A percentile compares a stretch with the other conserved stretches of the same genome.
Evolutionary conservation across 2,797 vertebrate genomes (phyloP).

Genomic region (Smutsia temminckii): DNA sequence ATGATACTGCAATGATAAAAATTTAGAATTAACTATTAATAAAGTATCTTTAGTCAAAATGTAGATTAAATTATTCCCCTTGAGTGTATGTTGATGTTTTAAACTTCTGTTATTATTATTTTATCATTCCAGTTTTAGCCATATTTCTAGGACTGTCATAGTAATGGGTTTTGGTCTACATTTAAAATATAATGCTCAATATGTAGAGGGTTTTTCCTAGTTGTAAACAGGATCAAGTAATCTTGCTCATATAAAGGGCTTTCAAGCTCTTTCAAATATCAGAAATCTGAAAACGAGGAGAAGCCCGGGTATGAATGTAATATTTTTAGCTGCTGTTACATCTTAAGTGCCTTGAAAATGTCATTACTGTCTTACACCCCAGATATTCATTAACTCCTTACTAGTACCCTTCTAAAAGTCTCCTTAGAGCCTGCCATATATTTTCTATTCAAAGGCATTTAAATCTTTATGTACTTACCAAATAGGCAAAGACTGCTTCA

Average conservation of each 20-base stretch:
- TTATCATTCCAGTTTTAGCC: neutral
- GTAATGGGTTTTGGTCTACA: neutral
- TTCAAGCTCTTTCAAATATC: slow-evolving; percentile 44
- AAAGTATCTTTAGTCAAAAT: neutral
- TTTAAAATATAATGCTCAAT: neutral
- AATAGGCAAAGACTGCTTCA: slow-evolving; percentile 56
- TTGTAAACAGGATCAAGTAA: slow-evolving; percentile 39
- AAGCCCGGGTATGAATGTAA: slow-evolving; percentile 36
- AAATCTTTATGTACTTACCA: slow-evolving; percentile 78
- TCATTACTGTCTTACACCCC: slow-evolving; percentile 72
- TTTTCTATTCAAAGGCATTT: slow-evolving; percentile 72
- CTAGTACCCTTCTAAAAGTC: slow-evolving; percentile 59
- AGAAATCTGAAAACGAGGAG: slow-evolving; percentile 53
- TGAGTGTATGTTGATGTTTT: neutral
- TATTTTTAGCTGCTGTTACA: slow-evolving; percentile 76
- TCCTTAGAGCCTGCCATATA: slow-evolving; percentile 63
- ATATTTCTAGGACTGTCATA: neutral
- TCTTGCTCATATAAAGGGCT: slow-evolving; percentile 15
- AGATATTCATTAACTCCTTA: slow-evolving; percentile 78
- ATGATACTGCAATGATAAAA: slow-evolving; percentile 19
- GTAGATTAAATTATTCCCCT: neutral
- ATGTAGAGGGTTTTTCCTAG: neutral
- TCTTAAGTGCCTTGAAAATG: slow-evolving; percentile 78
- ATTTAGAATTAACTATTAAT: slow-evolving; percentile 47
- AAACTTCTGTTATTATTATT: neutral